Conservation (phyloP, 92 coral and sea anemone species). For the Anthopleura xanthogrammica region DNA sequence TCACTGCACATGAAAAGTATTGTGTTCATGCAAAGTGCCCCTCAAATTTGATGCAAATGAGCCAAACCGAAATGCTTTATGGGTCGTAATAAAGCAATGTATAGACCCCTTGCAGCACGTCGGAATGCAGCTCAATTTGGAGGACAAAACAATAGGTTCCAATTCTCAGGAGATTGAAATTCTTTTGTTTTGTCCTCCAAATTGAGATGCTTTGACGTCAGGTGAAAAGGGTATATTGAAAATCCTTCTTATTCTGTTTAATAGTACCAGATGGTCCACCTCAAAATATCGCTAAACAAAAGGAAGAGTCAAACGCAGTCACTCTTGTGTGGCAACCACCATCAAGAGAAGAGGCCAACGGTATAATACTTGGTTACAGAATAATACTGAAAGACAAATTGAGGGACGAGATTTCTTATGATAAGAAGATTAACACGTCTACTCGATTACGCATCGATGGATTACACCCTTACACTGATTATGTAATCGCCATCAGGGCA, state of each 20-base stretch:
- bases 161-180: too few species aligned
- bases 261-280: constrained; percentile 54
- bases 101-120: too few species aligned
- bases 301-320: constrained; percentile 25
- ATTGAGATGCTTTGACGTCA: too few species aligned
- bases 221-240: background rate
- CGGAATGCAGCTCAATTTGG: too few species aligned
- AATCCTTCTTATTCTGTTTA: background rate
- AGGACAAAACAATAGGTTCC: too few species aligned
- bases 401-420: constrained; percentile 38
- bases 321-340: constrained; percentile 54
- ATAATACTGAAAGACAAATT: constrained; percentile 52
- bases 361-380: constrained; percentile 66
- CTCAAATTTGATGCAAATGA: too few species aligned
- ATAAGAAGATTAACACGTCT: constrained; percentile 47
- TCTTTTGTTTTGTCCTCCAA: too few species aligned
- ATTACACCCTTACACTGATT: constrained; percentile 75
- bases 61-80: too few species aligned
- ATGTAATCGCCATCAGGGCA: constrained; percentile 52
- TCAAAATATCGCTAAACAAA: constrained; percentile 29
- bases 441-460: constrained; percentile 26
- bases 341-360: constrained; percentile 38
- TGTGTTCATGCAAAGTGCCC: too few species aligned
- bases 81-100: too few species aligned
- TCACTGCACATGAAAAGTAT: too few species aligned